Evolutionary conservation across 2,113 vertebrate genomes (phyloP).

Genomic region (Psophia crepitans): DNA sequence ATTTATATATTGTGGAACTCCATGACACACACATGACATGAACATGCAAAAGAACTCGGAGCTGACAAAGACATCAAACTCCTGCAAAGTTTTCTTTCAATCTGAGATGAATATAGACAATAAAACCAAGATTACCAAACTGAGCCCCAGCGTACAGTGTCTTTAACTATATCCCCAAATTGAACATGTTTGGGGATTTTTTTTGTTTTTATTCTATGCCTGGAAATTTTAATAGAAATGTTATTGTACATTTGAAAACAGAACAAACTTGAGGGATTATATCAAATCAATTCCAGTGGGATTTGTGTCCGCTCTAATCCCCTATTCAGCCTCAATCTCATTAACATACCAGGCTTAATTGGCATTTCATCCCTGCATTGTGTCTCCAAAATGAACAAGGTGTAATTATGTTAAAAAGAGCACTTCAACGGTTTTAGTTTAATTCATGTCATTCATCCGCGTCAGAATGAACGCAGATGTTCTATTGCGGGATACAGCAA

Average conservation of each 20-base stretch:
- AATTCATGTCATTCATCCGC: conserved; percentile 76
- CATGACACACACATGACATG: neutral
- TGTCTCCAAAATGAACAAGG: conserved; percentile 76
- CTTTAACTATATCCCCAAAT: conserved; percentile 3
- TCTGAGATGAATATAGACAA: neutral
- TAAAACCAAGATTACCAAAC: neutral
- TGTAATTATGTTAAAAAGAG: conserved; percentile 79
- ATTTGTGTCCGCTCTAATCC: conserved; percentile 64
- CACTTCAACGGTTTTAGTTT: conserved; percentile 48
- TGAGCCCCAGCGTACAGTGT: neutral
- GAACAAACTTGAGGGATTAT: conserved; percentile 66
- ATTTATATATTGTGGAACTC: neutral
- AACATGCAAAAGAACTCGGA: neutral
- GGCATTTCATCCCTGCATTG: conserved; percentile 79
- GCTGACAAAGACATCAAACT: neutral
- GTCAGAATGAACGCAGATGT: conserved; percentile 80
- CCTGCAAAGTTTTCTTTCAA: neutral
- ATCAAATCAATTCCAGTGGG: conserved; percentile 64
- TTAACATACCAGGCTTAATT: conserved; percentile 78
- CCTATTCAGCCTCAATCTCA: conserved; percentile 73
- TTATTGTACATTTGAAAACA: conserved; percentile 52
- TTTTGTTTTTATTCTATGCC: neutral
- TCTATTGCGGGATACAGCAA: conserved; percentile 65
- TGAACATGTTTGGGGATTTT: neutral
- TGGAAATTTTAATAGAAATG: conserved; percentile 23